These are phyloP conservation scores for Wasmannia auropunctata DNA, from an alignment of 1,140 invertebrate species.

Conservation along the genomic window DNA sequence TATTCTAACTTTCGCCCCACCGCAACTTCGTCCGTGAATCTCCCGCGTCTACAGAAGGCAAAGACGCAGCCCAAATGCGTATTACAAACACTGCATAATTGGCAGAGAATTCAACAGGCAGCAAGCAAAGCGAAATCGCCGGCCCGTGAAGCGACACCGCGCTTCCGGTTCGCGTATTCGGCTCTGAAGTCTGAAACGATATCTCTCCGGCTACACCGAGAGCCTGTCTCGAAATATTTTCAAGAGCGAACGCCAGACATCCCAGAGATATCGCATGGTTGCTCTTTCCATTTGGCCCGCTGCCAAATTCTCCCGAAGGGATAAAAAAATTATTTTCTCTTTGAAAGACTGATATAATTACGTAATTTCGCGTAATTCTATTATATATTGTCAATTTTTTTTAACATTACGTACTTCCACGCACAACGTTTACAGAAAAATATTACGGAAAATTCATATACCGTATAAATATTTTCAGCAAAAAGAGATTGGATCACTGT, in stretches of 20 bases:
- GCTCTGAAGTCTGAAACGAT: slow-evolving; percentile 75
- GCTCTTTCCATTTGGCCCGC: background rate
- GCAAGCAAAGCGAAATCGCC: slow-evolving; percentile 79
- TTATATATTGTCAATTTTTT: background rate
- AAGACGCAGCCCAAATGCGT: slow-evolving; percentile 64
- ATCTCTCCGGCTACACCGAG: slow-evolving; percentile 74
- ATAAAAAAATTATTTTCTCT: slow-evolving; percentile 1
- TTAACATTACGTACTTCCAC: background rate
- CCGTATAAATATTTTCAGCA: background rate
- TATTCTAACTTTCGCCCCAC: slow-evolving; percentile 43
- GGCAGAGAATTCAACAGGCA: slow-evolving; percentile 79
- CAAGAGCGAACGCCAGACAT: slow-evolving; percentile 56
- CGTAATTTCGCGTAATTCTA: background rate
- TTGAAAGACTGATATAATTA: background rate
- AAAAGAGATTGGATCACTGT: background rate
- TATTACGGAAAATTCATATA: background rate
- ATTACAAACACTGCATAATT: slow-evolving; percentile 82
- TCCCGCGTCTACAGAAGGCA: slow-evolving; percentile 36
- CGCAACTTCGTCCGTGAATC: slow-evolving; percentile 32
- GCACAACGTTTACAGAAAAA: background rate
- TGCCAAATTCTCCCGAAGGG: background rate
- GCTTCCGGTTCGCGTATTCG: slow-evolving; percentile 80
- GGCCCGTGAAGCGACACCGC: slow-evolving; percentile 78
- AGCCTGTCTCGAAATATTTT: slow-evolving; percentile 77
- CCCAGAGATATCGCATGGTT: slow-evolving; percentile 15